A percentile compares a stretch with the other conserved stretches of the same genome.
phyloP scores from a whole-genome alignment of 2,888 invertebrate species.

The Hipparchia sbordonii region DNA sequence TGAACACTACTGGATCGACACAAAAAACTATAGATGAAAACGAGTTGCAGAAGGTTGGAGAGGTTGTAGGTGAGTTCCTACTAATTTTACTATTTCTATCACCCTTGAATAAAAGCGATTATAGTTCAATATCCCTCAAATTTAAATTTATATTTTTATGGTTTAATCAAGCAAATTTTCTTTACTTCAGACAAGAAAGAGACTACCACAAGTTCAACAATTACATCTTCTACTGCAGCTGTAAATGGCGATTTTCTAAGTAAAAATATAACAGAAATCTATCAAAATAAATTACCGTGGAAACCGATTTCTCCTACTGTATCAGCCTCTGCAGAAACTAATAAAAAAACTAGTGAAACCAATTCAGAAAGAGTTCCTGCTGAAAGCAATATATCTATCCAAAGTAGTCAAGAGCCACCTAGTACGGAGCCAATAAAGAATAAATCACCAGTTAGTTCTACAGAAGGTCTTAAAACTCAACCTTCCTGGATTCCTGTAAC shows the following conservation, averaged over 20 bases:
- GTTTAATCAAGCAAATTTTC: neutral
- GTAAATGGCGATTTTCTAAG: conserved; percentile 61
- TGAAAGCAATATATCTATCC: conserved; percentile 64
- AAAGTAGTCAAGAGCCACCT: conserved; percentile 56
- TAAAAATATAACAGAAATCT: conserved; percentile 60
- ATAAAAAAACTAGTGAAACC: conserved; percentile 51
- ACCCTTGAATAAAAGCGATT: neutral
- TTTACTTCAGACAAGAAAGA: conserved; percentile 67
- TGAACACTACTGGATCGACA: conserved; percentile 54
- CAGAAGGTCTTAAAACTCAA: conserved; percentile 40
- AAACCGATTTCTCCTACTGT: conserved; percentile 53
- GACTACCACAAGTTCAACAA: conserved; percentile 49
- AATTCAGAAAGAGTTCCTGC: conserved; percentile 64
- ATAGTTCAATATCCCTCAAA: too few relatives aligned
- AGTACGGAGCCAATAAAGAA: conserved; percentile 48
- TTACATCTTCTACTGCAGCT: conserved; percentile 51
- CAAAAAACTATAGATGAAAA: conserved; percentile 68
- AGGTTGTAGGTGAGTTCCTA: conserved; percentile 61
- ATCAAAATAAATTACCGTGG: conserved; percentile 63
- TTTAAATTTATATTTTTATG: neutral
- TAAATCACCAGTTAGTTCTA: conserved; percentile 10
- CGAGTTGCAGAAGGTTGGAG: conserved; percentile 73
- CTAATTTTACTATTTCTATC: neutral
- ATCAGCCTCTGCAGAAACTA: conserved; percentile 40
- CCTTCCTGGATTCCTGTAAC: conserved; percentile 59